Percentiles rank a stretch among this genome's conserved stretches.
These are phyloP conservation scores for Oedothorax gibbosus DNA, from an alignment of 1,140 invertebrate genomes.

Conservation along the genomic window DNA sequence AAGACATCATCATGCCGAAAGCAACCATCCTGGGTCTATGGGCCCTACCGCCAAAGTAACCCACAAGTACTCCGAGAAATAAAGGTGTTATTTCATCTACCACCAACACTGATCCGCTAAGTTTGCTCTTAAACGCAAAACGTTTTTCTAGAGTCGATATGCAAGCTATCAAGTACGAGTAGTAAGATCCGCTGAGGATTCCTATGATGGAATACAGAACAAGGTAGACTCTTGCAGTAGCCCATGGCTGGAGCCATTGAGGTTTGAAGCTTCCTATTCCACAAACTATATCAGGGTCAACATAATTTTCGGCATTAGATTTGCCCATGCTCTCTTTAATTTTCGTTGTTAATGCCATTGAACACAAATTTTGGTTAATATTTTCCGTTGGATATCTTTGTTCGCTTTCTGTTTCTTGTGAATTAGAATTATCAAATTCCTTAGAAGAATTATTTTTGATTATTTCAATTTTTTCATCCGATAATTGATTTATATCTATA, in stretches of 20 bases:
- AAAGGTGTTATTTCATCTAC: slow-evolving; percentile 62
- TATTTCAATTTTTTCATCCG: too few relatives aligned
- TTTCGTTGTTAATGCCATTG: slow-evolving; percentile 7
- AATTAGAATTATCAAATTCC: too few relatives aligned
- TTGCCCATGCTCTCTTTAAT: slow-evolving; percentile 4
- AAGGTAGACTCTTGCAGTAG: slow-evolving; percentile 81
- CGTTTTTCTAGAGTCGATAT: slow-evolving; percentile 84
- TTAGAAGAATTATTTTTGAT: too few relatives aligned
- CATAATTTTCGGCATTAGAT: background rate
- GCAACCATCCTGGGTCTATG: slow-evolving; percentile 80
- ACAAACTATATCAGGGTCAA: slow-evolving; percentile 67
- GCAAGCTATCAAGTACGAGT: slow-evolving; percentile 81
- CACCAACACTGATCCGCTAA: slow-evolving; percentile 73
- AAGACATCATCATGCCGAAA: slow-evolving; percentile 77
- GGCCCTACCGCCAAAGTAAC: slow-evolving; percentile 77
- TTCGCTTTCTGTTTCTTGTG: too few relatives aligned
- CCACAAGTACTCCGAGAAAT: slow-evolving; percentile 68
- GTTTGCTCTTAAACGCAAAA: slow-evolving; percentile 82
- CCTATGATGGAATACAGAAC: slow-evolving; percentile 79
- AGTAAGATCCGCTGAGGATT: slow-evolving; percentile 79
- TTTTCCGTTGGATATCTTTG: slow-evolving; percentile 5
- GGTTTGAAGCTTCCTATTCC: slow-evolving; percentile 75
- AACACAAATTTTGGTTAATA: background rate
- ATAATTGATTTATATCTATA: too few relatives aligned
- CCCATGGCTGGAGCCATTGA: slow-evolving; percentile 76